Conservation (phyloP, 2,888 invertebrate species). For the Nomada fucata region DNA sequence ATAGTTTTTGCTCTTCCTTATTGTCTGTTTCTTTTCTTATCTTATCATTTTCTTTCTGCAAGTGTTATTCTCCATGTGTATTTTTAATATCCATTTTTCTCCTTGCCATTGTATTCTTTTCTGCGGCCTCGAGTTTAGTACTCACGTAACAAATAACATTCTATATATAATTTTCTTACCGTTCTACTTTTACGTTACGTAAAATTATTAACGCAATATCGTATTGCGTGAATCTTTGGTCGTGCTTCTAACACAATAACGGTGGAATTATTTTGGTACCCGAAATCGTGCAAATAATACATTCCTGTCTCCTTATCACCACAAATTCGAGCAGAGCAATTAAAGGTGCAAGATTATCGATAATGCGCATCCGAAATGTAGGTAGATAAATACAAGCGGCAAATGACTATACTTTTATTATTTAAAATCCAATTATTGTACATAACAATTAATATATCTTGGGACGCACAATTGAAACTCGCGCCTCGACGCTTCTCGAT, state of each 20-base stretch:
- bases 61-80: background rate
- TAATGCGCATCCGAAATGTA: too few species aligned
- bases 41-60: background rate
- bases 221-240: background rate
- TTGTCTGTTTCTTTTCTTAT: background rate
- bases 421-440: too few species aligned
- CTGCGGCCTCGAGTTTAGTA: background rate
- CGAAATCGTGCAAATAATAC: background rate
- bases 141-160: background rate
- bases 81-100: background rate
- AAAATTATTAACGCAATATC: background rate
- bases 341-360: too few species aligned
- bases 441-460: too few species aligned
- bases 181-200: background rate
- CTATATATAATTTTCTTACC: background rate
- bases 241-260: background rate
- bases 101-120: background rate
- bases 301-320: too few species aligned
- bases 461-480: too few species aligned
- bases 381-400: too few species aligned
- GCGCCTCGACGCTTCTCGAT: constrained; percentile 3
- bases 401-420: too few species aligned
- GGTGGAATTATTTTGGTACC: too few species aligned
- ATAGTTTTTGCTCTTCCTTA: background rate
- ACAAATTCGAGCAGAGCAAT: too few species aligned